Conservation (phyloP, 1,140 invertebrate genomes). For the Oppia nitens region DNA sequence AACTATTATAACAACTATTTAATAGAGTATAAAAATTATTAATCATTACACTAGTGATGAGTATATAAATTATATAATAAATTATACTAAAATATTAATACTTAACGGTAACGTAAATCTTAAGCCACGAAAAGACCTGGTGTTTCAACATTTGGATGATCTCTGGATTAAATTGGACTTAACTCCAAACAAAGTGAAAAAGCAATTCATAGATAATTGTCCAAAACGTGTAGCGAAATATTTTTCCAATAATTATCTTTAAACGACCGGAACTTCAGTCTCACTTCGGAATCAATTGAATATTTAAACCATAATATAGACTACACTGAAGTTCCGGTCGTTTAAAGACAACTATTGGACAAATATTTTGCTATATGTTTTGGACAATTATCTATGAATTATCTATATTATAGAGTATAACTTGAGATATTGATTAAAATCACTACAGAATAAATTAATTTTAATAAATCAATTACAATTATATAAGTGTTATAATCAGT, state of each 20-base stretch:
- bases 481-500: too few relatives aligned
- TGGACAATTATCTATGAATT: slow-evolving; percentile 19
- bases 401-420: too few relatives aligned
- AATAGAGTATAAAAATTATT: slow-evolving; percentile 21
- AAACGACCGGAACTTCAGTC: background rate
- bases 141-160: slow-evolving; percentile 7
- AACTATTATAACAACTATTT: slow-evolving; percentile 11
- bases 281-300: too few relatives aligned
- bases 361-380: slow-evolving; percentile 3
- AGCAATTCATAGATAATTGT: slow-evolving; percentile 19
- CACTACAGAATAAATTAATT: too few relatives aligned
- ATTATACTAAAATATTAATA: too few relatives aligned
- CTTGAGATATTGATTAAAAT: too few relatives aligned
- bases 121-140: slow-evolving; percentile 19
- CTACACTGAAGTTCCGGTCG: background rate
- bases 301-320: too few relatives aligned
- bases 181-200: slow-evolving; percentile 17
- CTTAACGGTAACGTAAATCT: slow-evolving; percentile 20
- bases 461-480: too few relatives aligned
- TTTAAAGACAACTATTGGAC: background rate
- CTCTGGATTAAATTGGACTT: slow-evolving; percentile 17
- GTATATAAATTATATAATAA: too few relatives aligned
- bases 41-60: slow-evolving; percentile 22
- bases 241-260: background rate
- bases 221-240: slow-evolving; percentile 10